These are phyloP conservation scores for Callocephalon fimbriatum DNA, from an alignment of 2,113 vertebrate genomes.

Conservation along the genomic window DNA sequence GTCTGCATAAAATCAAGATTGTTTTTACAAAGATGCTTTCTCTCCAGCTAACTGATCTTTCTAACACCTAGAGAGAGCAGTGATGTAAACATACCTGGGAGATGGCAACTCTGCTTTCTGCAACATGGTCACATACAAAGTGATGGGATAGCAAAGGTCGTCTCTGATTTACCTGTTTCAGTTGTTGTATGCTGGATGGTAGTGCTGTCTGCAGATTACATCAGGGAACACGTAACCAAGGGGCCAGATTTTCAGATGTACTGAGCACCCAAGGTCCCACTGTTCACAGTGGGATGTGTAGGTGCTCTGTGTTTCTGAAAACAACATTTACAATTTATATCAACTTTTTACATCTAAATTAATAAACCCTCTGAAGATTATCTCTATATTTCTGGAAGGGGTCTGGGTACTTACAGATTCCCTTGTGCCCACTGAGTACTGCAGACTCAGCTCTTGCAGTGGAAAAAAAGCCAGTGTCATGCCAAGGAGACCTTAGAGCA, in stretches of 20 bases:
- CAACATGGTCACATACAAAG: accelerated
- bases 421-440: not conserved
- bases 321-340: not conserved
- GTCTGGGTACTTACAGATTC: not conserved
- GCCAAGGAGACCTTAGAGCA: not conserved
- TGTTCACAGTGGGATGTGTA: not conserved
- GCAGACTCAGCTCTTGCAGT: not conserved
- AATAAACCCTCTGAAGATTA: not conserved
- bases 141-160: not conserved
- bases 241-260: not conserved
- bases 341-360: not conserved
- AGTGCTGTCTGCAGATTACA: not conserved
- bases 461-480: not conserved
- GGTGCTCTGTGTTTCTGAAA: not conserved
- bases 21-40: not conserved
- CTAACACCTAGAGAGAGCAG: not conserved
- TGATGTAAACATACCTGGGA: not conserved
- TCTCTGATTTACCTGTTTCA: not conserved
- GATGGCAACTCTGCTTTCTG: not conserved
- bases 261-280: not conserved
- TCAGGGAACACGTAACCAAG: not conserved
- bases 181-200: accelerated
- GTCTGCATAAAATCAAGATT: not conserved
- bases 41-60: not conserved
- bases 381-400: not conserved